Conservation (phyloP, 2,888 invertebrate genomes). For the Ryuthela nishihirai region DNA sequence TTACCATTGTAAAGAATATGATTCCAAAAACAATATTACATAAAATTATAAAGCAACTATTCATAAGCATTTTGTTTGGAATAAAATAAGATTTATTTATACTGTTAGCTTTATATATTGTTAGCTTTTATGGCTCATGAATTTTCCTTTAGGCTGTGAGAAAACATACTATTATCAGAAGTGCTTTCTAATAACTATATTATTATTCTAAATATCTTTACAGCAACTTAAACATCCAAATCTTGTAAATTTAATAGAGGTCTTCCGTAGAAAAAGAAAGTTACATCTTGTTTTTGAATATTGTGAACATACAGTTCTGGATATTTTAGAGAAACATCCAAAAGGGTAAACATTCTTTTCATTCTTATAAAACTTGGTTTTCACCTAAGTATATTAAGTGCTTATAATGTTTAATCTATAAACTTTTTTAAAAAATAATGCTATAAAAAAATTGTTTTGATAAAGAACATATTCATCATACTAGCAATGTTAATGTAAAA, state of each 20-base stretch:
- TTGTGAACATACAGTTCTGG: constrained; percentile 94
- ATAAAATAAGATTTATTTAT: not conserved
- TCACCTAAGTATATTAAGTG: not conserved
- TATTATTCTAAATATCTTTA: constrained; percentile 44
- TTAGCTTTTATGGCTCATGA: not conserved
- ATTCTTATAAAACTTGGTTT: not conserved
- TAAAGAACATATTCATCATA: no score
- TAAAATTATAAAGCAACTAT: no score
- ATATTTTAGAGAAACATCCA: constrained; percentile 92
- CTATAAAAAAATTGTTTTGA: no score
- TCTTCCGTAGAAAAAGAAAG: constrained; percentile 90
- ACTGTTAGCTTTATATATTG: not conserved
- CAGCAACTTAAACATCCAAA: constrained; percentile 98
- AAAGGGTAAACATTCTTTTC: constrained; percentile 61
- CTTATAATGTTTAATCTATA: no score
- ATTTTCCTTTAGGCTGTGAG: not conserved
- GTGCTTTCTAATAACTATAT: no score
- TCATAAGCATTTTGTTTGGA: no score
- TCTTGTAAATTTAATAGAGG: constrained; percentile 93
- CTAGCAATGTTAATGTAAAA: no score
- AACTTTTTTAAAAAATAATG: no score
- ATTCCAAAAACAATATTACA: no score
- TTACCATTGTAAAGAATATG: no score
- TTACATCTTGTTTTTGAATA: constrained; percentile 97
- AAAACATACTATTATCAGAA: not conserved